Evolutionary conservation across 1,140 invertebrate genomes (phyloP), one percentile per base, ranked within the genome.

Genomic region (Euglossa dilemma): DNA sequence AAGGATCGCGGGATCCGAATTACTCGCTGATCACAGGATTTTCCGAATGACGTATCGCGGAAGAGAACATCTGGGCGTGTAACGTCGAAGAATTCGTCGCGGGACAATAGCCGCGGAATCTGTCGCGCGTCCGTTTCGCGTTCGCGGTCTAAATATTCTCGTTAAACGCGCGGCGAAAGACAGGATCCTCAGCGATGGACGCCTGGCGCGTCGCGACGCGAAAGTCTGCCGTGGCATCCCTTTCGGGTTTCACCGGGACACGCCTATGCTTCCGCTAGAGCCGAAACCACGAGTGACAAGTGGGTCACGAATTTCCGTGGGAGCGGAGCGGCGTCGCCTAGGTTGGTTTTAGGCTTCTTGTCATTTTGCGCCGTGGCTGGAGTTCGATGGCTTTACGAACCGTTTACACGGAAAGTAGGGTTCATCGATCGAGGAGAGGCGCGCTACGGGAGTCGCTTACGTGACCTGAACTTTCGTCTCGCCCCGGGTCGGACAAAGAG

Each of bases 391-490:
- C 67, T 83, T 83, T 83, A 36, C 69, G 50, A 85, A 83, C 64
- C 86, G 76, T 85, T 88, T 88, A 74, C 76, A 88, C 84, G 84
- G 86, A 85, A 88, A 88, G 87, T 88, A 72, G 86, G 80, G 73
- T 88, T 70, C 80, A 89, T 89, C 87, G 87, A 89, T 88, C 86
- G 86, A 20, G 50, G 11, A 28, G 45, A 25, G 43, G 16, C 23
- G 16, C 23, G 20, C 67, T 8, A 61, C 50, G 78, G 59, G 61
- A 77, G 76, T 78, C 66, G 86, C 86, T 89, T 89, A 88, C 80
- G 84, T 88, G 87, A 89, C 86, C 80, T 85, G 86, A 87, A 89
- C 87, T 89, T 88, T 72, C 80, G 86, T 89, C 83, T 80, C 71
- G 80, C 74, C 72, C 7, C 45, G 3, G 76, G 56, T 67, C 47